Percentiles rank a stretch among this genome's conserved stretches.
These are phyloP conservation scores for Amphibalanus amphitrite DNA, from an alignment of 1,140 invertebrate species.

Conservation along the genomic window DNA sequence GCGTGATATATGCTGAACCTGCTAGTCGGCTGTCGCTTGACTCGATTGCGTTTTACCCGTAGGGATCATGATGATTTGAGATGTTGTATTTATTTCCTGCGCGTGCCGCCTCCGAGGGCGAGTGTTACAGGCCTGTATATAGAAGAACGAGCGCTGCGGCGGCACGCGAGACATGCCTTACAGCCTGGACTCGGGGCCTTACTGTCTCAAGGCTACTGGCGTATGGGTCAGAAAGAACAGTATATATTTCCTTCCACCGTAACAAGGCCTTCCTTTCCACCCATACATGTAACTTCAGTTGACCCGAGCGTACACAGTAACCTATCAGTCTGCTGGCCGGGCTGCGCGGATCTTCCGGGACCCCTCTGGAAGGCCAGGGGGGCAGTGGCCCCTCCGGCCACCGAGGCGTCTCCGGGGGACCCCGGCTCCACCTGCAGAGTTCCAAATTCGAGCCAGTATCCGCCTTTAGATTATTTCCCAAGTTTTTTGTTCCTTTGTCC, in stretches of 20 bases:
- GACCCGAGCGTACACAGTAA: background rate
- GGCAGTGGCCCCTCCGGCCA: too few relatives aligned
- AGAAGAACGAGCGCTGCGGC: background rate
- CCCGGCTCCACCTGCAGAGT: too few relatives aligned
- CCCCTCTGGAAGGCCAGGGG: too few relatives aligned
- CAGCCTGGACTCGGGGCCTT: background rate
- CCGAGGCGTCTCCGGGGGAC: too few relatives aligned
- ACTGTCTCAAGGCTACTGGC: background rate
- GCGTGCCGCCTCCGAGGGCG: background rate
- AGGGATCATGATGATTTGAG: background rate
- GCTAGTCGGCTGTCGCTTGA: background rate
- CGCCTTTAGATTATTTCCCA: background rate
- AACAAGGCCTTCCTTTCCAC: background rate
- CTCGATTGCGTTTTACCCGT: background rate
- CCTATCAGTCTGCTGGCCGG: background rate
- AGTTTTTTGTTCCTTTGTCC: background rate
- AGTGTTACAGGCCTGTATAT: background rate
- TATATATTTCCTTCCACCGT: background rate
- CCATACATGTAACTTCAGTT: background rate
- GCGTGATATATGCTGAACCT: background rate
- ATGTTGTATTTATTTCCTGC: background rate
- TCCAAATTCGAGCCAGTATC: background rate
- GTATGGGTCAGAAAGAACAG: background rate
- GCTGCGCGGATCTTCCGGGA: too few relatives aligned
- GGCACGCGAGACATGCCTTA: background rate